phyloP scores from a whole-genome alignment of 1,140 invertebrate genomes.

The Drosophila tsacasi region DNA sequence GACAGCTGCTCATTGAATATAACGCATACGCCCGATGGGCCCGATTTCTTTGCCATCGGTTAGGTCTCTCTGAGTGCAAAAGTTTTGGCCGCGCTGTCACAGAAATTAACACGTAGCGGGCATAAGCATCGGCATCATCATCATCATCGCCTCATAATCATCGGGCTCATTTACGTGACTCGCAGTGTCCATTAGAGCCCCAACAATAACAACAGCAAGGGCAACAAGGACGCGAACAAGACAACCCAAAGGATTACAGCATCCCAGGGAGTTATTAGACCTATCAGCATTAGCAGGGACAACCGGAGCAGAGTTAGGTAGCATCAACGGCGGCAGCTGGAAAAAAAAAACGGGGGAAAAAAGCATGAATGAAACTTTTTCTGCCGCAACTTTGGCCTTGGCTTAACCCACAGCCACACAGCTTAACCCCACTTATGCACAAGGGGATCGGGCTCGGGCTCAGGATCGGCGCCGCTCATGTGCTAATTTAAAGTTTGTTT shows the following conservation, averaged over 20 bases:
- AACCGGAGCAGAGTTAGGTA: slow-evolving; percentile 9
- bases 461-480: slow-evolving; percentile 3
- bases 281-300: slow-evolving; percentile 67
- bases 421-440: slow-evolving; percentile 74
- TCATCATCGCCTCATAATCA: slow-evolving; percentile 74
- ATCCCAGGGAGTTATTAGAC: slow-evolving; percentile 78
- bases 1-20: slow-evolving; percentile 73
- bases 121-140: slow-evolving; percentile 57
- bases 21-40: slow-evolving; percentile 60
- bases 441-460: slow-evolving; percentile 18
- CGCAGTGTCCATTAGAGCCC: slow-evolving; percentile 69
- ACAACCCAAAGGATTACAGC: slow-evolving; percentile 77
- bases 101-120: slow-evolving; percentile 76
- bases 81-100: slow-evolving; percentile 57
- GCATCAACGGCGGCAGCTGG: slow-evolving; percentile 7
- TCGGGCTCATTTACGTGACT: slow-evolving; percentile 77
- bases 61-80: slow-evolving; percentile 14
- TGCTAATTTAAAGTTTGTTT: slow-evolving; percentile 80
- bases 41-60: background rate
- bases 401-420: slow-evolving; percentile 59
- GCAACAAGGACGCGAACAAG: slow-evolving; percentile 21
- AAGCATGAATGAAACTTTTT: slow-evolving; percentile 55
- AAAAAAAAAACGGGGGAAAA: slow-evolving; percentile 26
- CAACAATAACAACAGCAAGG: slow-evolving; percentile 13
- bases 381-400: slow-evolving; percentile 71